Base-by-base conservation (phyloP, 1,140 invertebrate genomes). In the Heliconius nattereri region DNA sequence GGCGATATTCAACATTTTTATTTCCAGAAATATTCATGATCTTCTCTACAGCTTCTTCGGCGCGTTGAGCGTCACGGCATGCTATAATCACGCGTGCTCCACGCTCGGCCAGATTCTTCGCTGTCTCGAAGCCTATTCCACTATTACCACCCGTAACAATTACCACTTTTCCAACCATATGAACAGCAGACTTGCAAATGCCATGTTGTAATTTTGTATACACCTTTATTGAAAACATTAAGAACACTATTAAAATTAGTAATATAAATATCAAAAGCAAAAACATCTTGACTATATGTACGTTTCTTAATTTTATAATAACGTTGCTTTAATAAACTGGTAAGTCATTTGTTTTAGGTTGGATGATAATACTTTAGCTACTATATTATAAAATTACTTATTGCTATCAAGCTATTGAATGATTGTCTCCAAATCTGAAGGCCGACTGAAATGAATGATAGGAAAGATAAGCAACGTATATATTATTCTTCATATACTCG, bases 11-110 rank as follows among this genome's bases (percentile, higher is more conserved):
- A 2, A 94, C 89, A 90, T 96, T 92, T 40, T 95, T 95, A 45
- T 94, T 94, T 49, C 90, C 85, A 75, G 95, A 95, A 45, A 90
- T 85, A 71, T 85, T 87, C 2, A 96, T 90, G 73, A 98, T 97
- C 54, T 97, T 95, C 70, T 94, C 85, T 79, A 95, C 95, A 26
- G 97, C 97, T 79, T 90, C 91, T 79, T 95, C 85, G 0, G 96
- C 97, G 79, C 96, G 95, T 11, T 95, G 89, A 32, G 96, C 71
- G 91, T 96, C 96, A 79, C 98, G 94, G 90, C 98, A 98, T 5
- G 97, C 97, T 94, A 87, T 82, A 2, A 87, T 82, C 11, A 87
- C 84, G 49, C 76, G 84, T 29, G 84, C 84, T 9, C 84, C 84
- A 60, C 86, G 80, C 23, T 71, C 78, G 0, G 84, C 84, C n/a